phyloP scores from a whole-genome alignment of 2,797 vertebrate species.

The Poeciliopsis turneri region DNA sequence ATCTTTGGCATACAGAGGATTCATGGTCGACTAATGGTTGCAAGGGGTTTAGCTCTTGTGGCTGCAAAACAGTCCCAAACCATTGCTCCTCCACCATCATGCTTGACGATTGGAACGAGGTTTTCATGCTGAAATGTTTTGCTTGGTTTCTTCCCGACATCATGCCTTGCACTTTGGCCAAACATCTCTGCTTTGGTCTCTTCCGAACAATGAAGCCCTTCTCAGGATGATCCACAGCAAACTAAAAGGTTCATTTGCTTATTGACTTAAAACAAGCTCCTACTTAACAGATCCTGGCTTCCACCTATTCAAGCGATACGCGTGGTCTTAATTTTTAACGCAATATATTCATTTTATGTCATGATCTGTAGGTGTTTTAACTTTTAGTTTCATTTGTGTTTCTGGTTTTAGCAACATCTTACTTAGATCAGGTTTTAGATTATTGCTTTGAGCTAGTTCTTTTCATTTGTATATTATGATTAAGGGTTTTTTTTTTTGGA shows the following conservation, averaged over 20 bases:
- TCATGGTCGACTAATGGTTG: background rate
- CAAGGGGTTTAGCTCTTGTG: background rate
- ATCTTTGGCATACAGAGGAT: background rate
- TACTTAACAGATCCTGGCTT: background rate
- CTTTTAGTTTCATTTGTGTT: background rate
- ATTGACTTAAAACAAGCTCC: too few species aligned
- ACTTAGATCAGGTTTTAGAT: too few species aligned
- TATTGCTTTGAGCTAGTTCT: too few species aligned
- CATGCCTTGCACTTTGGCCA: background rate
- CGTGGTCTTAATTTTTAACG: background rate
- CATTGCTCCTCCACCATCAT: background rate
- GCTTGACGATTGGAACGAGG: background rate
- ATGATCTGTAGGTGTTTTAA: too few species aligned
- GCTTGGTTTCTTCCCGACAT: background rate
- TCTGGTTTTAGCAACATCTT: background rate
- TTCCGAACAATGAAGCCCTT: background rate
- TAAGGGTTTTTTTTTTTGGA: too few species aligned
- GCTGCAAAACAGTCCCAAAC: background rate
- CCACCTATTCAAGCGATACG: background rate
- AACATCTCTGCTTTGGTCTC: background rate
- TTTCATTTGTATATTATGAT: too few species aligned
- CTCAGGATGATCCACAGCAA: background rate
- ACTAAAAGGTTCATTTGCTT: background rate
- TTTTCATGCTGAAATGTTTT: background rate
- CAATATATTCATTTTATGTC: background rate